Percentiles rank a stretch among this genome's conserved stretches.
Conservation (phyloP, 2,888 invertebrate species). For the Carabus problematicus region DNA sequence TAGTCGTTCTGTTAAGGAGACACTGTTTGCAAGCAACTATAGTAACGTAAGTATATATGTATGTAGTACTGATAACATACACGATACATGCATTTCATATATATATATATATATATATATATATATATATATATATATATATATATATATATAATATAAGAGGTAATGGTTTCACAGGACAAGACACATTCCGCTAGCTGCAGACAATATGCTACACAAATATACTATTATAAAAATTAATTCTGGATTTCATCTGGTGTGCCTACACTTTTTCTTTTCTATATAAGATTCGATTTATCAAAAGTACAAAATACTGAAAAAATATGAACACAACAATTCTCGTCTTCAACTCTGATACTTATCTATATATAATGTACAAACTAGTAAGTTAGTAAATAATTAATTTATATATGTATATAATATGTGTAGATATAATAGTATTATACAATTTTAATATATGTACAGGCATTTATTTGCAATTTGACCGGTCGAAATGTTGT, state of each 20-base stretch:
- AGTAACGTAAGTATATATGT: neutral
- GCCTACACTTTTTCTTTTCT: slow-evolving; percentile 44
- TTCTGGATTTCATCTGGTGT: slow-evolving; percentile 35
- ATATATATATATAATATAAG: neutral
- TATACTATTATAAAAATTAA: slow-evolving; percentile 41
- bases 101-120: too few relatives aligned
- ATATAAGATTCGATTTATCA: slow-evolving; percentile 49
- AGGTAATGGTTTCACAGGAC: slow-evolving; percentile 38
- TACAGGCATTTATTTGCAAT: slow-evolving; percentile 32
- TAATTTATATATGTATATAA: slow-evolving; percentile 35
- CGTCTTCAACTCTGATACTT: slow-evolving; percentile 51
- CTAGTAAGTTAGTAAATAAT: slow-evolving; percentile 43
- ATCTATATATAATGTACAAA: slow-evolving; percentile 39
- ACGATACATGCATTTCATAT: too few relatives aligned
- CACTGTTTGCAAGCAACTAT: neutral
- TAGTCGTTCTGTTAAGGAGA: too few relatives aligned
- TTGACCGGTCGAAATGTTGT: neutral
- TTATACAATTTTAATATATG: slow-evolving; percentile 30
- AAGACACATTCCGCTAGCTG: slow-evolving; percentile 36
- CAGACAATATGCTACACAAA: slow-evolving; percentile 37
- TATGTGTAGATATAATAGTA: slow-evolving; percentile 37
- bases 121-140: too few relatives aligned
- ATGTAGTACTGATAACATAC: too few relatives aligned
- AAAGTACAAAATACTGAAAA: slow-evolving; percentile 61
- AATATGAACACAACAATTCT: slow-evolving; percentile 61